Conservation (phyloP, 2,113 vertebrate species). For the Pithys albifrons region DNA sequence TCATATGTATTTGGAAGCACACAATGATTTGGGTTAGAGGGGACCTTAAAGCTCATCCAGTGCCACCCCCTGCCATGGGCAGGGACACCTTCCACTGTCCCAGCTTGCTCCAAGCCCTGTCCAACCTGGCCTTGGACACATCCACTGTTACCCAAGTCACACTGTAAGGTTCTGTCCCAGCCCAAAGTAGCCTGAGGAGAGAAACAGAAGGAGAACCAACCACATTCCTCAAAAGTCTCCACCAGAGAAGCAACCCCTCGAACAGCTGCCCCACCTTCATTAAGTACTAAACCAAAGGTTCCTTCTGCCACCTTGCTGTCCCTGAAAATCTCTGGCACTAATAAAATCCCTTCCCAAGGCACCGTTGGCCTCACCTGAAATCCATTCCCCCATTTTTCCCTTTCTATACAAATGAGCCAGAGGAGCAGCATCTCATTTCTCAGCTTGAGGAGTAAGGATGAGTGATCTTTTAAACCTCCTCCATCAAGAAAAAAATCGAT, state of each 20-base stretch:
- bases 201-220: background rate
- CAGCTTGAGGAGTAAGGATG: background rate
- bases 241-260: background rate
- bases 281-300: background rate
- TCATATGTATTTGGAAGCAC: background rate
- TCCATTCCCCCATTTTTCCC: background rate
- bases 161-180: background rate
- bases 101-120: background rate
- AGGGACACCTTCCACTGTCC: background rate
- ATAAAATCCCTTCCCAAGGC: background rate
- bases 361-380: background rate
- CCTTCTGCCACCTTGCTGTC: background rate
- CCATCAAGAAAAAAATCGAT: background rate
- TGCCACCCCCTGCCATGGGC: rapidly evolving
- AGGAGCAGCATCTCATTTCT: background rate
- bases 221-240: background rate
- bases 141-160: background rate
- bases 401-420: background rate
- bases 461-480: background rate
- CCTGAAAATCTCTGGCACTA: background rate
- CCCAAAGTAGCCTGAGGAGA: background rate
- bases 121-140: background rate
- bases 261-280: background rate
- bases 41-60: rapidly evolving
- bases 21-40: background rate